These are phyloP conservation scores for Hypomesus transpacificus DNA, from an alignment of 2,113 vertebrate species.

Conservation along the genomic window DNA sequence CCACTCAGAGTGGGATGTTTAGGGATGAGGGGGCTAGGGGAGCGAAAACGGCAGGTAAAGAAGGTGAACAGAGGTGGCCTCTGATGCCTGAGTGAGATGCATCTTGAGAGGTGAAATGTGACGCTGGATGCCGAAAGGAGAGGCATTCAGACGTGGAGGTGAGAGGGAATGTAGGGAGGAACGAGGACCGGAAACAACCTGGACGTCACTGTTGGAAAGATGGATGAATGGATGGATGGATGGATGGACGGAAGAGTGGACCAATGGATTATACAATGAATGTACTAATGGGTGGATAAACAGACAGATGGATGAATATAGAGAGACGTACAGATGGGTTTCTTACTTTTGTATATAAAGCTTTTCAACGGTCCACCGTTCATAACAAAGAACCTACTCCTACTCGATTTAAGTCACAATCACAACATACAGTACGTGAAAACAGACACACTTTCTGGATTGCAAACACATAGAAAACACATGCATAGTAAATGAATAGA, in stretches of 20 bases:
- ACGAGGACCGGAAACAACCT: not conserved
- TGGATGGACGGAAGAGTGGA: not conserved
- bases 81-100: not conserved
- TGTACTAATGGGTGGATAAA: not conserved
- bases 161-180: not conserved
- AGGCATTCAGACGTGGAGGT: not conserved
- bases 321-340: not conserved
- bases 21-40: conserved; percentile 9
- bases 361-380: too few species aligned
- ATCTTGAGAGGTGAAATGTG: not conserved
- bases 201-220: not conserved
- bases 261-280: not conserved
- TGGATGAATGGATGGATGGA: not conserved
- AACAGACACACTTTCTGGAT: not conserved
- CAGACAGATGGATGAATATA: not conserved
- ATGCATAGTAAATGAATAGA: not conserved
- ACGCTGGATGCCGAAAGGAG: not conserved
- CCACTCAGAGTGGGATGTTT: conserved; percentile 22
- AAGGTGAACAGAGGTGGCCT: conserved; percentile 2
- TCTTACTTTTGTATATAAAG: not conserved
- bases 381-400: too few species aligned
- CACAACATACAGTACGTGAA: not conserved
- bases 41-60: conserved; percentile 36
- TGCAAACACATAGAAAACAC: not conserved
- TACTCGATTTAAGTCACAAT: not conserved